Evolutionary conservation across 1,140 invertebrate species (phyloP).

Genomic region (Ctenoplectra terminalis): DNA sequence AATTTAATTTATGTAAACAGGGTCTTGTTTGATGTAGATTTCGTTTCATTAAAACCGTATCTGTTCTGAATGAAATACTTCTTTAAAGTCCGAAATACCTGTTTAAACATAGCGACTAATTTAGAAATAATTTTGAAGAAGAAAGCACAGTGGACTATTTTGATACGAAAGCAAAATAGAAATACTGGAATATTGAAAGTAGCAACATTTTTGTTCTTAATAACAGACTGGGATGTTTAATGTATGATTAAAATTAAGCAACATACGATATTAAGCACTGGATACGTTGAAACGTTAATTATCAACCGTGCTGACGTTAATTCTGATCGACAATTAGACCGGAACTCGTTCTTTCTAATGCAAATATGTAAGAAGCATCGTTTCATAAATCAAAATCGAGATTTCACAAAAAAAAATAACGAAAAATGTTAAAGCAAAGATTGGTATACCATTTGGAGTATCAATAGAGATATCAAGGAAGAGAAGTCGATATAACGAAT

Average conservation of each 20-base stretch:
- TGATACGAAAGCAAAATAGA: no score
- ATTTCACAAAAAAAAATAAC: slow-evolving; percentile 15
- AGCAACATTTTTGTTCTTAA: no score
- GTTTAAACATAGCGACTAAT: no score
- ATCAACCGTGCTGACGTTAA: not conserved
- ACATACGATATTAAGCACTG: no score
- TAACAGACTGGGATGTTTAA: no score
- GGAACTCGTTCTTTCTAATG: slow-evolving; percentile 38
- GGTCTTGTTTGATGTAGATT: not conserved
- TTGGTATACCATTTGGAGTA: not conserved
- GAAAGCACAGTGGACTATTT: no score
- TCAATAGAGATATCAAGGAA: not conserved
- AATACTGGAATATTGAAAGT: no score
- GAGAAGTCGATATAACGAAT: not conserved
- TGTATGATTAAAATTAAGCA: no score
- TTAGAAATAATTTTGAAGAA: no score
- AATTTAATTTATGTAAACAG: not conserved
- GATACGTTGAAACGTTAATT: no score
- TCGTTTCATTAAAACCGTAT: no score
- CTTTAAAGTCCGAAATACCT: not conserved
- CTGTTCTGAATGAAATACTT: no score
- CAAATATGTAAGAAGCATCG: not conserved
- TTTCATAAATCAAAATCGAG: not conserved
- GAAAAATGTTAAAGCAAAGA: not conserved
- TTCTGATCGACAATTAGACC: slow-evolving; percentile 46